These are phyloP conservation scores for Pseudopipra pipra DNA, from an alignment of 2,113 vertebrate genomes.

Conservation along the genomic window DNA sequence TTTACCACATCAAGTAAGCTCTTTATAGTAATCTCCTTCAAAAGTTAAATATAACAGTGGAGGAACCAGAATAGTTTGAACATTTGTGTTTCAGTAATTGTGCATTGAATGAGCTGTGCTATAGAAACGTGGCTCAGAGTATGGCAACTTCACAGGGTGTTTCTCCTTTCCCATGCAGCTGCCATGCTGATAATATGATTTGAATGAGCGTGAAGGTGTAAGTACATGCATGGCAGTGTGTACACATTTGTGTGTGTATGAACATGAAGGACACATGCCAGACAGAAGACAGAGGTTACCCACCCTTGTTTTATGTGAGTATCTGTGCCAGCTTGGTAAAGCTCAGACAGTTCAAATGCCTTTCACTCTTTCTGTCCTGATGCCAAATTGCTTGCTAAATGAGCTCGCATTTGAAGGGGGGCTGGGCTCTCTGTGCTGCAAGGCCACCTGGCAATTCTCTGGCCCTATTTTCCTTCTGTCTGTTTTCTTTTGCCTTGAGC, in stretches of 20 bases:
- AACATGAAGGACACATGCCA: neutral
- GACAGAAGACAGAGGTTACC: neutral
- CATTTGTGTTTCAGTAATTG: accelerated
- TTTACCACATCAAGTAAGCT: neutral
- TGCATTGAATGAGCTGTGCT: neutral
- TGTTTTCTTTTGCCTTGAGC: neutral
- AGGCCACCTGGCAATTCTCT: neutral
- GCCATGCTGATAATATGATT: accelerated
- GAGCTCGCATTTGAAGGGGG: neutral
- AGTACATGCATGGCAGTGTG: accelerated
- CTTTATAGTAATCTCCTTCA: neutral
- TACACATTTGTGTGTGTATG: accelerated
- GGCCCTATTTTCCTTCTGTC: neutral
- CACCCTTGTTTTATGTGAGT: neutral
- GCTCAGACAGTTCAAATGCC: neutral
- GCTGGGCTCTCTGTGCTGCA: neutral
- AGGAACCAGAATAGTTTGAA: neutral
- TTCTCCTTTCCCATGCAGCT: neutral
- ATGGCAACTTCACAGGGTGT: neutral
- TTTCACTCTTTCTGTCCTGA: neutral
- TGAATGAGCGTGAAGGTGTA: neutral
- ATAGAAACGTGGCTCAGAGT: neutral
- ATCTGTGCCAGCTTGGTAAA: neutral
- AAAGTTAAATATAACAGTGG: neutral
- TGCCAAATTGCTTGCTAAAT: neutral